A percentile compares a stretch with the other conserved stretches of the same genome.
Conservation (phyloP, 2,888 invertebrate genomes). For the Malthinus flaveolus region DNA sequence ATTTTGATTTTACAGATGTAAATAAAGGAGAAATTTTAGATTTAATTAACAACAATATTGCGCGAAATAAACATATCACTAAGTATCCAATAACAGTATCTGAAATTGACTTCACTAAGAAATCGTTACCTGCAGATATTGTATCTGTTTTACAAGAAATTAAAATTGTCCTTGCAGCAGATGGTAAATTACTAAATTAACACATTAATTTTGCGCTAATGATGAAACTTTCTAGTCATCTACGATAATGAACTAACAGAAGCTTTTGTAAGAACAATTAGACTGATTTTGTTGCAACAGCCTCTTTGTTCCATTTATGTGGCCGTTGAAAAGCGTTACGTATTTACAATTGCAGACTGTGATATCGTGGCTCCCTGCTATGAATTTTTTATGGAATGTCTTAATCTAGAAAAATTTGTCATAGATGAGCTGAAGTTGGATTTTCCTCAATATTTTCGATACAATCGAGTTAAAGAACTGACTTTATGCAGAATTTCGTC, state of each 20-base stretch:
- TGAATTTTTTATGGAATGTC: conserved; percentile 73
- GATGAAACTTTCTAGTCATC: conserved; percentile 64
- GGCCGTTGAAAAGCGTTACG: conserved; percentile 83
- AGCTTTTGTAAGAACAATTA: conserved; percentile 74
- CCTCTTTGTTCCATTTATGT: conserved; percentile 67
- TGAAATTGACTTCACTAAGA: conserved; percentile 70
- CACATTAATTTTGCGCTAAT: conserved; percentile 17
- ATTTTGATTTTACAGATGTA: conserved; percentile 62
- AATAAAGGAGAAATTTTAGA: conserved; percentile 74
- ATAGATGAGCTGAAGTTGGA: conserved; percentile 67
- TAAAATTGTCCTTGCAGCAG: conserved; percentile 77
- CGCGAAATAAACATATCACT: conserved; percentile 65
- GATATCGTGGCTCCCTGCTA: conserved; percentile 87
- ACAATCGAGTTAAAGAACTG: conserved; percentile 77
- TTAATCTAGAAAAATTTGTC: conserved; percentile 62
- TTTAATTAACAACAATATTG: conserved; percentile 70
- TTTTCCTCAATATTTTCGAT: conserved; percentile 81
- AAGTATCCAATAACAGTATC: conserved; percentile 64
- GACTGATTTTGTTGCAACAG: conserved; percentile 63
- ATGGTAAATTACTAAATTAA: conserved; percentile 63
- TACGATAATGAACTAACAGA: conserved; percentile 83
- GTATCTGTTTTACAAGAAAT: conserved; percentile 60
- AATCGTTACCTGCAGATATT: conserved; percentile 61
- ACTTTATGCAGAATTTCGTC: conserved; percentile 72
- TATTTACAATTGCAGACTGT: conserved; percentile 79